These are phyloP conservation scores for Lichenostomus cassidix DNA, from an alignment of 2,113 vertebrate genomes.

Conservation along the genomic window DNA sequence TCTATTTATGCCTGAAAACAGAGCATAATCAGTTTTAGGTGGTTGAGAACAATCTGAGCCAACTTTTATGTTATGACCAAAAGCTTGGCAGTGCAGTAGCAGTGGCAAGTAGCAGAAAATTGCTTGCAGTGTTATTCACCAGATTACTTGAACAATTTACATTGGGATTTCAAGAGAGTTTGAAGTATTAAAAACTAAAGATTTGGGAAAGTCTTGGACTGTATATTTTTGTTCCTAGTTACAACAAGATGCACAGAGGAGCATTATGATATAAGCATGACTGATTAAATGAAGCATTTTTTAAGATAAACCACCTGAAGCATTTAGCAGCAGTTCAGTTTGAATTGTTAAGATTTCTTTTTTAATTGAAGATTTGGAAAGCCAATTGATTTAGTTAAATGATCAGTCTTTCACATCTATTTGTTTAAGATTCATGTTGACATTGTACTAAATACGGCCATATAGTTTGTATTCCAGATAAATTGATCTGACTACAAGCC, in stretches of 20 bases:
- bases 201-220: not conserved
- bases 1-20: constrained; percentile 73
- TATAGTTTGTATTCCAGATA: constrained; percentile 84
- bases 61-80: constrained; percentile 82
- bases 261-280: not conserved
- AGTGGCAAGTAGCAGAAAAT: constrained; percentile 82
- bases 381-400: constrained; percentile 7
- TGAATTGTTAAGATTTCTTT: constrained; percentile 14
- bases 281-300: constrained; percentile 27
- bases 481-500: constrained; percentile 83
- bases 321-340: constrained; percentile 26
- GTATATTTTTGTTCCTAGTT: constrained; percentile 5
- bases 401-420: not conserved
- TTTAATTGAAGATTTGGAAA: constrained; percentile 38
- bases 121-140: constrained; percentile 78
- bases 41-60: constrained; percentile 78
- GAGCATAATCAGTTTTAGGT: constrained; percentile 82
- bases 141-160: constrained; percentile 70
- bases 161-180: constrained; percentile 9
- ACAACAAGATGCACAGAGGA: not conserved
- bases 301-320: constrained; percentile 31
- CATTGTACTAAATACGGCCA: constrained; percentile 51
- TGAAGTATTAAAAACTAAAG: constrained; percentile 30
- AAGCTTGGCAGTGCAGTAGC: constrained; percentile 81
- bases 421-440: constrained; percentile 61